These are phyloP conservation scores for Cephus runcator DNA, from an alignment of 2,888 invertebrate species.

Conservation along the genomic window DNA sequence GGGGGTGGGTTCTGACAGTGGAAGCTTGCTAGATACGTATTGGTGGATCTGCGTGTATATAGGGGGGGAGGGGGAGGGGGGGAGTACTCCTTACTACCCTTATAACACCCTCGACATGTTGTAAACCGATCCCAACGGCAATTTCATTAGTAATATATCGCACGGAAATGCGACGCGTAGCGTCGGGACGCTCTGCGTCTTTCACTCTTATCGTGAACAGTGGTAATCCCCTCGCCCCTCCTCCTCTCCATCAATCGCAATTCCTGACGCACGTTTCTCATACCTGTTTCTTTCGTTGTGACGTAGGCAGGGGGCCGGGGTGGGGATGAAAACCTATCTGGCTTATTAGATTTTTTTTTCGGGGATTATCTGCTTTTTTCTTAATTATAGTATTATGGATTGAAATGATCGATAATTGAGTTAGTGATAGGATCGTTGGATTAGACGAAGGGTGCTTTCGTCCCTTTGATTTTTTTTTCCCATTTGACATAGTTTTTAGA, in stretches of 20 bases:
- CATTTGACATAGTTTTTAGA: neutral
- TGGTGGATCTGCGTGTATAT: neutral
- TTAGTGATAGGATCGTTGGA: neutral
- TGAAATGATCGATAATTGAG: neutral
- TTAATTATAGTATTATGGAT: no score
- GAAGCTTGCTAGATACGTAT: neutral
- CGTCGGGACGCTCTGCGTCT: neutral
- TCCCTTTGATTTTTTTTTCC: neutral
- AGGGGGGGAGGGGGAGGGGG: no score
- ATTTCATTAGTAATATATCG: conserved; percentile 2
- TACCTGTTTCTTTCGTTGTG: neutral
- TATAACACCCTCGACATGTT: neutral
- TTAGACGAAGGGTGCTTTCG: neutral
- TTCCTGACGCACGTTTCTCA: neutral
- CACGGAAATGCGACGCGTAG: neutral
- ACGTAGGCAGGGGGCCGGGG: neutral
- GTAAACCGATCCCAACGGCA: conserved; percentile 2
- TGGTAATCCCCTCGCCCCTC: neutral
- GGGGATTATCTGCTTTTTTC: neutral
- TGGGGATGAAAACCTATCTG: neutral
- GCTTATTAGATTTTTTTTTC: neutral
- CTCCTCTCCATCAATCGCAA: neutral
- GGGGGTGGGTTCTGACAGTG: neutral
- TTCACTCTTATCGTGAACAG: neutral
- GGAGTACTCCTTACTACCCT: neutral